These are phyloP conservation scores for Etheostoma perlongum DNA, from an alignment of 2,797 vertebrate genomes.

Conservation along the genomic window DNA sequence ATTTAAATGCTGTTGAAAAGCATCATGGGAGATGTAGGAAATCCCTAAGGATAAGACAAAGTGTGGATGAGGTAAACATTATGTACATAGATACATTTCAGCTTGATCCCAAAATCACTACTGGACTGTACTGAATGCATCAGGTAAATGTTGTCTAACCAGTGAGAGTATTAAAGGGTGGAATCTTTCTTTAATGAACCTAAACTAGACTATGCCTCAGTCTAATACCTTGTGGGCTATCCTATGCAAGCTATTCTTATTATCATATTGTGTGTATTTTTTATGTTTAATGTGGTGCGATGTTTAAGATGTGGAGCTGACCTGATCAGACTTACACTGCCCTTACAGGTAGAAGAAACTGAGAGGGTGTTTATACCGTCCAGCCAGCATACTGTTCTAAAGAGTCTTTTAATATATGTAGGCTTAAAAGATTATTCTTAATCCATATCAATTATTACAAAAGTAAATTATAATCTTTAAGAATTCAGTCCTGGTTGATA, in stretches of 20 bases:
- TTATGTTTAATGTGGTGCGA: neutral
- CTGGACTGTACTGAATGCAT: neutral
- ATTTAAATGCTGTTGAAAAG: no score
- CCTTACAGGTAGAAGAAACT: neutral
- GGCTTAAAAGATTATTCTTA: constrained; percentile 5
- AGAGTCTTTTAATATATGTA: neutral
- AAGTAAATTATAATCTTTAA: neutral
- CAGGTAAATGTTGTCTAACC: neutral
- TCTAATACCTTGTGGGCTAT: constrained; percentile 10
- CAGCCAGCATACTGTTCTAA: neutral
- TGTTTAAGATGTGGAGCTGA: neutral
- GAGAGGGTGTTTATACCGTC: neutral
- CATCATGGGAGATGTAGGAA: no score
- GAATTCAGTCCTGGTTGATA: neutral
- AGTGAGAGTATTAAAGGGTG: constrained; percentile 2
- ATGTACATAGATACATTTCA: no score
- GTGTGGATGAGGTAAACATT: no score
- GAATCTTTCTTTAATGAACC: constrained; percentile 18
- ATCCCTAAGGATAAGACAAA: no score
- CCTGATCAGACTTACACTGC: constrained; percentile 16
- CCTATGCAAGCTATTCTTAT: constrained; percentile 58
- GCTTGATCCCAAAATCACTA: neutral
- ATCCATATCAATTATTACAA: neutral
- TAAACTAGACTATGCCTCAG: neutral
- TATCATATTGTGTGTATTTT: neutral